These are phyloP conservation scores for Pelobates fuscus DNA, from an alignment of 2,113 vertebrate species.

Conservation along the genomic window DNA sequence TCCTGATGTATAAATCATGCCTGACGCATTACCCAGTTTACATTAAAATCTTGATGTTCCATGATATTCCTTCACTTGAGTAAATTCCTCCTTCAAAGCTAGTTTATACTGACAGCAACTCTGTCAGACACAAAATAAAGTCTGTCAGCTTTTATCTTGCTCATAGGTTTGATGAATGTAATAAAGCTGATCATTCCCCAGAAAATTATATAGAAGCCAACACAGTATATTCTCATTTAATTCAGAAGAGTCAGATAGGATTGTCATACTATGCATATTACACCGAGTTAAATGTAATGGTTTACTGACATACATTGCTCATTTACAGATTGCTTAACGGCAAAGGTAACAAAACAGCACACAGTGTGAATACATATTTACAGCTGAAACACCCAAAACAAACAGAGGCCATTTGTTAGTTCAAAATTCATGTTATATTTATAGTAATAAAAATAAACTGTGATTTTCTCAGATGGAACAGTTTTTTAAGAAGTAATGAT, in stretches of 20 bases:
- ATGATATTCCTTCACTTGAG: slow-evolving; percentile 41
- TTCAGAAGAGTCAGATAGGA: slow-evolving; percentile 9
- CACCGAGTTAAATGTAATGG: slow-evolving; percentile 7
- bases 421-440: no score
- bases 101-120: slow-evolving; percentile 33
- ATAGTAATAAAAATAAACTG: no score
- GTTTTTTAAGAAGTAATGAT: no score
- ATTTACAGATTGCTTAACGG: not conserved
- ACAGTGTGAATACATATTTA: not conserved
- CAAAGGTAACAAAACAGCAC: not conserved
- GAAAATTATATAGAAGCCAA: slow-evolving; percentile 17
- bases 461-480: no score
- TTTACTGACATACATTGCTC: not conserved
- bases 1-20: not conserved
- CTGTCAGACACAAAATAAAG: slow-evolving; percentile 42
- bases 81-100: slow-evolving; percentile 24
- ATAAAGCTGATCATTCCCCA: slow-evolving; percentile 40
- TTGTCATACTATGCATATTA: slow-evolving; percentile 12
- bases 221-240: slow-evolving; percentile 23
- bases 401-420: no score
- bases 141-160: slow-evolving; percentile 46
- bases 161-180: slow-evolving; percentile 40
- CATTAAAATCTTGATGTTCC: slow-evolving; percentile 26
- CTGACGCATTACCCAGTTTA: slow-evolving; percentile 30
- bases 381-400: no score